phyloP scores from a whole-genome alignment of 35 echinoderm and acorn worm genomes.

The Acanthaster planci region DNA sequence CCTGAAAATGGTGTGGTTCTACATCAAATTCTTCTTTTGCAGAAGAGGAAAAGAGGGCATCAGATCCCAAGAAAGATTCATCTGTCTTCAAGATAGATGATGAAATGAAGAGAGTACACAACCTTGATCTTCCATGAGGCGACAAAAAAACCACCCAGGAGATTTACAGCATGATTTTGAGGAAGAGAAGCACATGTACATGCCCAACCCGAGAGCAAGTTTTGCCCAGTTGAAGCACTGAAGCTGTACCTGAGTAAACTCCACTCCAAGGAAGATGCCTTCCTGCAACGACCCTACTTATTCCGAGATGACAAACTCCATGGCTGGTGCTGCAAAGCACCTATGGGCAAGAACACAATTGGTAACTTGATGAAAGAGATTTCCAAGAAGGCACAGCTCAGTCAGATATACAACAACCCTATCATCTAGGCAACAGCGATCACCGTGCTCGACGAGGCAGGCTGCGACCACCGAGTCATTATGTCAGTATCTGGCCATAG shows the following conservation, averaged over 20 bases:
- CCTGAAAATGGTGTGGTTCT: neutral
- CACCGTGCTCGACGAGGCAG: constrained; percentile 31
- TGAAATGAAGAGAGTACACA: neutral
- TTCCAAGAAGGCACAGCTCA: constrained; percentile 35
- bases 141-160: constrained; percentile 43
- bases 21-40: neutral
- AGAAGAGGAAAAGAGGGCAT: neutral
- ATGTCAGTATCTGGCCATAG: constrained; percentile 18
- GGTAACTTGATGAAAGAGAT: constrained; percentile 52
- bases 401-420: constrained; percentile 46
- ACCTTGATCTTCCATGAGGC: constrained; percentile 30
- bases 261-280: constrained; percentile 11
- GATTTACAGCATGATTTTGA: constrained; percentile 27
- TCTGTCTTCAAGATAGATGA: neutral
- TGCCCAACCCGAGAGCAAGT: neutral
- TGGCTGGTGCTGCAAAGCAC: constrained; percentile 32
- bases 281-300: constrained; percentile 51
- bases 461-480: constrained; percentile 15
- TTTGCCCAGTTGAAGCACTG: constrained; percentile 47
- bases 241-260: constrained; percentile 36
- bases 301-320: neutral
- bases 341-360: constrained; percentile 44
- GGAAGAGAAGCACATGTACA: constrained; percentile 37
- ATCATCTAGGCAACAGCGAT: constrained; percentile 40
- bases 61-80: neutral